Base-by-base conservation (phyloP, 37 sponge, comb jelly and placozoan species). In the Halisarca cf. caerulea region DNA sequence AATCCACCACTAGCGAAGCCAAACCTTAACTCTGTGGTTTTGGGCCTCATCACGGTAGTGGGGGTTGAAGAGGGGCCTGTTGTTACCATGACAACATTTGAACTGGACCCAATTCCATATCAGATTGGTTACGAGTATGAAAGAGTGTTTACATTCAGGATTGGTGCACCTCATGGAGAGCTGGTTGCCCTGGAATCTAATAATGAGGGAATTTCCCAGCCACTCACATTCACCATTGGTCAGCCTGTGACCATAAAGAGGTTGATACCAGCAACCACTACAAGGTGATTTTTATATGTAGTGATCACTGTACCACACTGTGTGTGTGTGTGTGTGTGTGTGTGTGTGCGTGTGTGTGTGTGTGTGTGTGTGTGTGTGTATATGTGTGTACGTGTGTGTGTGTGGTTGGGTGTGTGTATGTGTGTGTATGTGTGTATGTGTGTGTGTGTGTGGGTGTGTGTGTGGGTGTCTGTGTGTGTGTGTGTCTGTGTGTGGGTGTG, bases 51-150 rank as follows among this genome's bases (percentile, higher is more conserved):
- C 0, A 34, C 54, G 11, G 82, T 93, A 2, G 18, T 27, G 0
- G 61, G 75, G 43, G 68, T 79, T 25, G 44, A 58, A 28, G 90
- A 93, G 54, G 78, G 27, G 18, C 90, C 93, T 23, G 20, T 43
- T 44, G 18, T 86, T n/a, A 35, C 62, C 2, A 30, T 62, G 14
- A 44, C 21, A 14, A 17, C 39, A 9, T 58, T 66, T 27, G 33
- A 24, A 2, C 41, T 93, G 39, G 84, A 83, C 59, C 81, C 83
- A 41, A 69, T 94, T 36, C 92, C 95, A 4, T 89, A 94, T 61
- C 80, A 38, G 30, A 71, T 94, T 37, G 11, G 28, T 34, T 88
- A 94, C 71, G 45, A 42, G 45, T 94, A 90, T 41, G 90, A 89
- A 36, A 25, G 72, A 37, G 32, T 94, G 27, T 91, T 94, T 39